Base-by-base conservation (phyloP, 2,113 vertebrate genomes). In the Leucopsar rothschildi region DNA sequence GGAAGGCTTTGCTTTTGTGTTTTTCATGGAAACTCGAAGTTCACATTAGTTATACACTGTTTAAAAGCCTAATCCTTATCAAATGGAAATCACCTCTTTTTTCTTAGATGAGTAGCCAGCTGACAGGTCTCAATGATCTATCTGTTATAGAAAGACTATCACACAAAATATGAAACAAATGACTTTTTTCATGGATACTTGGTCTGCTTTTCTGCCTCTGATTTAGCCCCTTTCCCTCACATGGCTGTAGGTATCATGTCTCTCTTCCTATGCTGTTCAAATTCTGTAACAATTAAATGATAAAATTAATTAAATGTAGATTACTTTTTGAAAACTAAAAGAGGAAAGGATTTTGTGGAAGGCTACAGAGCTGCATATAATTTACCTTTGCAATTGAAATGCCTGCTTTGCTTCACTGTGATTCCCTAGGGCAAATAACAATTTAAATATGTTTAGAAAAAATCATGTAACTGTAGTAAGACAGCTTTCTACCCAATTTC, bases 301-400 rank as follows among this genome's bases (percentile, higher is more conserved):
- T 93, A 90, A 98, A 94, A 95, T 90, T 94, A 97, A 96, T 96
- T 88, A 97, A 94, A 96, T 94, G 70, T 76, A 95, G 92, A 91
- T 96, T 87, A 81, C n/a, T 55, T 94, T 82, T 91, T 71, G 57
- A 84, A 90, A 96, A 92, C 87, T 55, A 63, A 59, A 66, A 93
- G 69, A 82, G 40, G 24, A 75, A 81, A 93, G 55, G 61, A 28
- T 78, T 90, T 86, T 84, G 78, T 94, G 52, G 65, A 79, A 92
- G 63, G 50, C 87, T 92, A 44, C 39, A 61, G 28, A 76, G 31
- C 76, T 77, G 53, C n/a, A 2, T 91, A 6, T 92, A 56, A 95
- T 97, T 95, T 95, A 92, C 45, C 27, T 93, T 70, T 81, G 59
- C 65, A 53, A 33, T 20, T 82, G 65, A 80, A 96, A 83, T 29